Evolutionary conservation across 2,113 vertebrate genomes (phyloP).

Genomic region (Pogonocichla stellata): DNA sequence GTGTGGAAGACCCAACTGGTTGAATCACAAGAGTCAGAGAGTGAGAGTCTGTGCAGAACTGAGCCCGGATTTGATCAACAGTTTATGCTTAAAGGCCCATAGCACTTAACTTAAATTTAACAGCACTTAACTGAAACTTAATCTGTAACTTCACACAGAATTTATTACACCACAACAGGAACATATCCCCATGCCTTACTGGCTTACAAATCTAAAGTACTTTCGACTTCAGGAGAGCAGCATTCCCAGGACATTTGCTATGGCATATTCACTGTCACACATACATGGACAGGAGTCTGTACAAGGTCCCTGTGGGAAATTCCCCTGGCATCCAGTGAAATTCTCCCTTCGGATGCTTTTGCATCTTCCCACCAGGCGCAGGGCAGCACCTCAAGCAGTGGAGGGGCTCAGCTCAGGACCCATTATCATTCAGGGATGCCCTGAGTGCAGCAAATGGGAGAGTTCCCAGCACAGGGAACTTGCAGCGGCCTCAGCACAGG

Average conservation of each 20-base stretch:
- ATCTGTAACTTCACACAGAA: neutral
- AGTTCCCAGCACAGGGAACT: neutral
- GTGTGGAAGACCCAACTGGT: neutral
- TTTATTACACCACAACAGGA: neutral
- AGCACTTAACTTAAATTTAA: neutral
- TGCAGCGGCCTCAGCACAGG: neutral
- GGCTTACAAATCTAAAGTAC: neutral
- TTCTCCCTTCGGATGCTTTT: neutral
- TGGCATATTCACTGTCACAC: neutral
- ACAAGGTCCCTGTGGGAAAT: neutral
- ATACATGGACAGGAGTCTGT: neutral
- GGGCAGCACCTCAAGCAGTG: neutral
- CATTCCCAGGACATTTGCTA: neutral
- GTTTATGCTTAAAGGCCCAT: neutral
- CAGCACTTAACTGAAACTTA: neutral
- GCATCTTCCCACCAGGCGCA: neutral
- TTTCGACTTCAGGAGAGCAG: neutral
- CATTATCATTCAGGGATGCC: neutral
- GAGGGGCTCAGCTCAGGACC: neutral
- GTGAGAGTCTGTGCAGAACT: neutral
- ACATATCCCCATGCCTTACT: neutral
- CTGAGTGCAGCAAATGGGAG: rapidly evolving
- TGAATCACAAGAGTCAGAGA: neutral
- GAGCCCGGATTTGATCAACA: neutral
- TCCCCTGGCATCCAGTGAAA: neutral